Base-by-base conservation (phyloP, 1,140 invertebrate species). In the Drosophila mauritiana region DNA sequence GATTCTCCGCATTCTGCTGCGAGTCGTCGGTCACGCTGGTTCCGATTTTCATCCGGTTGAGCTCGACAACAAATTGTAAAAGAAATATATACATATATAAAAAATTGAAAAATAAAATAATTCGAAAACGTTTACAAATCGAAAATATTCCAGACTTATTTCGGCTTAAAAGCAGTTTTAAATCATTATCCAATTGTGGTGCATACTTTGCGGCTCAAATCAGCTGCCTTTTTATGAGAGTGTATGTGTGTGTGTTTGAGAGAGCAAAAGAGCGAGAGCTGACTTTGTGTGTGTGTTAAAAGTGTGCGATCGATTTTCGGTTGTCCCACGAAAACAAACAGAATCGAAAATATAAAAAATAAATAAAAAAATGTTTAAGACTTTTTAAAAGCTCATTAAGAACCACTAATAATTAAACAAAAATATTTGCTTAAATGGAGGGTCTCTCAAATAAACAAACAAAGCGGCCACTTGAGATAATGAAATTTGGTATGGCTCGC, bases 261-360 rank as follows among this genome's bases (percentile, higher is more conserved):
- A 36, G 27, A 40, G 37, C 27, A 13, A 61, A 20, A 69, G 45
- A 43, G 37, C 15, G n/a, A 48, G 56, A 43, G 48, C 15, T 36
- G 36, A 6, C 8, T 39, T 34, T 52, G 36, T 69, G 46, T 62
- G 79, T 86, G 67, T 62, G 64, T 78, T 68, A 22, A 68, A 67
- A 55, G 69, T 73, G 75, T 82, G 85, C 61, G 84, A 89, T 89
- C 84, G 84, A 89, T 89, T 89, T 89, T 89, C 80, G 53, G 57
- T 36, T 59, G 49, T 62, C 15, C 48, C 5, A 27, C 15, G 31
- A 76, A 62, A 62, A 48, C 58, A 77, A 57, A 49, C 36, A 5
- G 43, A 68, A 68, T 34, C 25, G 49, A 15, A 12, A 15, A 7
- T 37, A 1, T 15, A 39, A 39, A 37, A 34, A 34, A 37, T 10